Evolutionary conservation across 2,113 vertebrate genomes (phyloP).

Genomic region (Phylloscopus trochilus): DNA sequence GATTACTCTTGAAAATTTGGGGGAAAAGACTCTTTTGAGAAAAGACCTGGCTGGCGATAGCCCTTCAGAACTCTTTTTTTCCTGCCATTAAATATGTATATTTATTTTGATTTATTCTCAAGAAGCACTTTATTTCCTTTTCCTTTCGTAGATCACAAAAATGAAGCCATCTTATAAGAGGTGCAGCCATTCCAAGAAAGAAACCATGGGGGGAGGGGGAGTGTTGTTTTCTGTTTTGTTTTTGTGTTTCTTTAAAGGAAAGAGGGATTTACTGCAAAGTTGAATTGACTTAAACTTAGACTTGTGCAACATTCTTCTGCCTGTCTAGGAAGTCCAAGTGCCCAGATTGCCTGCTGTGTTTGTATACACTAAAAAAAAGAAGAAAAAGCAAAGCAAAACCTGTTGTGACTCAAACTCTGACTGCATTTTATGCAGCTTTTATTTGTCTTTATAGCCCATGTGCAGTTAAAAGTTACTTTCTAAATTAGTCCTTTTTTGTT

Average conservation of each 20-base stretch:
- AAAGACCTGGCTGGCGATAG: conserved; percentile 41
- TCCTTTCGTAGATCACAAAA: conserved; percentile 61
- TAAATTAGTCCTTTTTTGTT: conserved; percentile 1
- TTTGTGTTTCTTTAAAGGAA: conserved; percentile 50
- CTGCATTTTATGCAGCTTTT: conserved; percentile 42
- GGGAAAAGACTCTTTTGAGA: conserved; percentile 13
- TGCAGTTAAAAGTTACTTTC: conserved; percentile 38
- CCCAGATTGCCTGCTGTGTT: conserved; percentile 36
- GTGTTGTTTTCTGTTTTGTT: neutral
- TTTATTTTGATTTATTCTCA: conserved; percentile 79
- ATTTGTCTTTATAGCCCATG: neutral
- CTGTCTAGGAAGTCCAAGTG: conserved; percentile 42
- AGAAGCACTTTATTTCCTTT: conserved; percentile 81
- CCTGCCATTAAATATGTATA: conserved; percentile 74
- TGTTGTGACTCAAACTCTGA: conserved; percentile 9
- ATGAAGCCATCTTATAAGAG: conserved; percentile 57
- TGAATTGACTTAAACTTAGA: conserved; percentile 24
- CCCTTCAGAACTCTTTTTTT: conserved; percentile 65
- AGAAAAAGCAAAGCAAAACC: neutral
- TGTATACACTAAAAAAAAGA: neutral
- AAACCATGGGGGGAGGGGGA: neutral
- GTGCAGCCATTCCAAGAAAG: conserved; percentile 56
- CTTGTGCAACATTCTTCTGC: conserved; percentile 28
- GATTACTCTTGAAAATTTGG: conserved; percentile 52
- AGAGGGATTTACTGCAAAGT: conserved; percentile 31